These are phyloP conservation scores for Sinopyrophorus schimmeli DNA, from an alignment of 2,888 invertebrate genomes.

Conservation along the genomic window DNA sequence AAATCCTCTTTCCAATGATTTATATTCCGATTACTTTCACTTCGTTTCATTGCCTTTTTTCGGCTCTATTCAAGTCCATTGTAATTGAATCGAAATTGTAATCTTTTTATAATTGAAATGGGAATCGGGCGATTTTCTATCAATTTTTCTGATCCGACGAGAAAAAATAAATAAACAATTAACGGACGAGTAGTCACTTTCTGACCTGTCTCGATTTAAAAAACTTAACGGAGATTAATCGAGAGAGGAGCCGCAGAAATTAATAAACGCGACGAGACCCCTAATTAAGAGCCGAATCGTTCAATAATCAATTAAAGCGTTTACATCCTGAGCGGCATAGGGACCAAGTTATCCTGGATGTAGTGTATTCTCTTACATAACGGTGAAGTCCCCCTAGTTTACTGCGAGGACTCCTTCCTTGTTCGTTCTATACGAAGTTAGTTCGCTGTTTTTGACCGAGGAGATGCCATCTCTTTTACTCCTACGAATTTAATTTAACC, in stretches of 20 bases:
- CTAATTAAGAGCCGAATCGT: slow-evolving; percentile 31
- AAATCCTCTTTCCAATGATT: slow-evolving; percentile 32
- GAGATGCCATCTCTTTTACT: slow-evolving; percentile 30
- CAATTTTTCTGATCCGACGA: too few relatives aligned
- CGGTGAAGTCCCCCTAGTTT: slow-evolving; percentile 38
- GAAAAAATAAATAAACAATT: too few relatives aligned
- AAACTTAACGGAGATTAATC: slow-evolving; percentile 17
- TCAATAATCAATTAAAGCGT: slow-evolving; percentile 32
- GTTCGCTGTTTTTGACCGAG: slow-evolving; percentile 23
- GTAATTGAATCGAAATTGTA: slow-evolving; percentile 22
- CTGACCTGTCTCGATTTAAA: slow-evolving; percentile 10
- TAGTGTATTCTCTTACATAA: slow-evolving; percentile 36
- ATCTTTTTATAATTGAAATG: slow-evolving; percentile 17
- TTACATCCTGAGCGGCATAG: slow-evolving; percentile 23
- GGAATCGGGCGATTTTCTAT: slow-evolving; percentile 1
- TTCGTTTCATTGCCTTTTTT: slow-evolving; percentile 26
- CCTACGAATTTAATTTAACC: slow-evolving; percentile 8
- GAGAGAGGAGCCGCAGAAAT: slow-evolving; percentile 19
- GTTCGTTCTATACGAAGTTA: slow-evolving; percentile 27
- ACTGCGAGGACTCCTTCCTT: slow-evolving; percentile 33
- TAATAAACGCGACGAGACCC: slow-evolving; percentile 24
- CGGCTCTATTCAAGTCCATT: slow-evolving; percentile 16
- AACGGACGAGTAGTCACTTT: too few relatives aligned
- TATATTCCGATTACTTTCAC: slow-evolving; percentile 31
- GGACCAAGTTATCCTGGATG: slow-evolving; percentile 34